These are phyloP conservation scores for Campopleginae sp. DNA, from an alignment of 2,888 invertebrate species.

Conservation along the genomic window DNA sequence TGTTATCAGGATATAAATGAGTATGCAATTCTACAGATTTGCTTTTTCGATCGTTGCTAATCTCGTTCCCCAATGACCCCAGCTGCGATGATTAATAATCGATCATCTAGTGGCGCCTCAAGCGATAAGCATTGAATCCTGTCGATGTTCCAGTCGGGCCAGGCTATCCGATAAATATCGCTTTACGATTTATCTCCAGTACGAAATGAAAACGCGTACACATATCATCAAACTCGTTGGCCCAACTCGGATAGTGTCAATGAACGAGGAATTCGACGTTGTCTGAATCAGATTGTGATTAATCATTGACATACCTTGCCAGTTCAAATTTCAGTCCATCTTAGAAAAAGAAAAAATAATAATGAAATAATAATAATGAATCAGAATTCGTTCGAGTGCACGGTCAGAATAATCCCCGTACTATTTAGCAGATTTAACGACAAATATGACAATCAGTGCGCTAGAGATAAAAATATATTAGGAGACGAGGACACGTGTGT, in stretches of 20 bases:
- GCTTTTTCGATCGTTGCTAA: constrained; percentile 32
- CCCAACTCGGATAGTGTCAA: not conserved
- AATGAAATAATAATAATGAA: not conserved
- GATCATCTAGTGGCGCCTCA: constrained; percentile 21
- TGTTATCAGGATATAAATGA: constrained; percentile 1
- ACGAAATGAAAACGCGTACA: not conserved
- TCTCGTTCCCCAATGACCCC: constrained; percentile 16
- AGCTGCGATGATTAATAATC: constrained; percentile 47
- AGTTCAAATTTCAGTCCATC: not conserved
- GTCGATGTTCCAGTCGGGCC: not conserved
- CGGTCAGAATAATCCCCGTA: not conserved
- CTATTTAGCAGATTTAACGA: not conserved
- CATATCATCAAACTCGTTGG: not conserved
- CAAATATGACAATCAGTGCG: not conserved
- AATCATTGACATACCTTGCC: not conserved
- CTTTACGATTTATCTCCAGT: not conserved
- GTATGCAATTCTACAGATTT: not conserved
- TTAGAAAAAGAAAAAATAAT: not conserved
- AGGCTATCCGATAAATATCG: not conserved
- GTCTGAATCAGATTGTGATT: not conserved
- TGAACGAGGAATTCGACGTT: constrained; percentile 5
- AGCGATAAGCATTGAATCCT: constrained; percentile 7
- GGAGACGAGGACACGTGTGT: not conserved
- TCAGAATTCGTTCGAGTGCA: not conserved
- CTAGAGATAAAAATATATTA: not conserved